Evolutionary conservation across 1,140 invertebrate species (phyloP).

Genomic region (Magallana ariakensis): DNA sequence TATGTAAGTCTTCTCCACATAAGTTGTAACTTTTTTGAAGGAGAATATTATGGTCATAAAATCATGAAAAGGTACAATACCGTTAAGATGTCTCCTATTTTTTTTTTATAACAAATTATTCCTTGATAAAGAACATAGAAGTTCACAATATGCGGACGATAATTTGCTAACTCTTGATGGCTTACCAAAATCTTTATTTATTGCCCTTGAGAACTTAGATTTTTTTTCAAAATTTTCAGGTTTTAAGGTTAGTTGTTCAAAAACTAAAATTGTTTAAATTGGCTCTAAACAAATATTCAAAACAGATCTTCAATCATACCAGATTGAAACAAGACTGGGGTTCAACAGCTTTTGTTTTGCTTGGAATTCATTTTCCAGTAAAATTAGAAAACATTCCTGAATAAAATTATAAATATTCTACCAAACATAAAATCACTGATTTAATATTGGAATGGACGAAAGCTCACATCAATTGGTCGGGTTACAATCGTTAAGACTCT

Average conservation of each 20-base stretch:
- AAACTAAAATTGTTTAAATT: conserved; percentile 10
- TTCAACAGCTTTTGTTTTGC: background rate
- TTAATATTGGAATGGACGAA: background rate
- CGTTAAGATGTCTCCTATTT: too few relatives aligned
- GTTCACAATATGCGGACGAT: background rate
- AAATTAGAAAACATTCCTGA: background rate
- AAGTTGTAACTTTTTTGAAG: too few relatives aligned
- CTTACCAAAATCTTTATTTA: background rate
- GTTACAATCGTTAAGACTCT: background rate
- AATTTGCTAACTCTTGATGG: background rate
- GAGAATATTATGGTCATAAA: too few relatives aligned
- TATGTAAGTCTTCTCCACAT: too few relatives aligned
- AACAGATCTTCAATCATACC: background rate
- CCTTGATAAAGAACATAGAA: too few relatives aligned
- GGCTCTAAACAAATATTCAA: conserved; percentile 14
- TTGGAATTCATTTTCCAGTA: conserved; percentile 1
- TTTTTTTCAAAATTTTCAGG: background rate
- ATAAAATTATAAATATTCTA: background rate
- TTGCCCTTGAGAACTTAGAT: background rate
- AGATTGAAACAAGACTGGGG: background rate
- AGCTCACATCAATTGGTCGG: background rate
- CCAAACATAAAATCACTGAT: background rate
- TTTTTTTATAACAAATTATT: too few relatives aligned
- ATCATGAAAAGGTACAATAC: too few relatives aligned
- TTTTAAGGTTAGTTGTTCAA: background rate